Percentiles rank a stretch among this genome's conserved stretches.
Conservation (phyloP, 2,113 vertebrate genomes). For the human region DNA sequence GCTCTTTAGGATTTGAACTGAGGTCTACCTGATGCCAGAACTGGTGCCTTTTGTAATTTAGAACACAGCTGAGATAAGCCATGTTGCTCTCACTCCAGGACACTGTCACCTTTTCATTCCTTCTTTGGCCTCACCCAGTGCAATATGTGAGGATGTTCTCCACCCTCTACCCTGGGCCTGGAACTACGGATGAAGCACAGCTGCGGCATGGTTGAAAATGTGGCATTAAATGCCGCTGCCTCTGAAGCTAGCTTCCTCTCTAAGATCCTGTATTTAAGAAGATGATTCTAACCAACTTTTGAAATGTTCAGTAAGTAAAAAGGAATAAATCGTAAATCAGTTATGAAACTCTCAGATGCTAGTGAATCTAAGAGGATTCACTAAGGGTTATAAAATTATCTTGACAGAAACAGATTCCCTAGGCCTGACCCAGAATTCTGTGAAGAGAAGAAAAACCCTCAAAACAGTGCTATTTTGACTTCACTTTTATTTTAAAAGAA, state of each 20-base stretch:
- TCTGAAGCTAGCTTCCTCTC: background rate
- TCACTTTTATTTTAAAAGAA: conserved; percentile 34
- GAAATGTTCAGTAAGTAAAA: conserved; percentile 39
- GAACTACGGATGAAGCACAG: background rate
- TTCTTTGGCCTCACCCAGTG: rapidly evolving
- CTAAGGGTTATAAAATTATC: background rate
- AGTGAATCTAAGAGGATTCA: background rate
- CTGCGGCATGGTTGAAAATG: background rate
- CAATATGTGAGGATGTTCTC: background rate
- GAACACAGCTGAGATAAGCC: background rate
- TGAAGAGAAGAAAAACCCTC: background rate
- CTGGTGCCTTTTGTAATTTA: background rate
- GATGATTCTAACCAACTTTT: background rate
- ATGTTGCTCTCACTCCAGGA: background rate
- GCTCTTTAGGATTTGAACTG: background rate
- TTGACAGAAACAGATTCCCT: background rate
- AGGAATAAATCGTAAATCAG: background rate
- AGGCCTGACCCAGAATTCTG: background rate
- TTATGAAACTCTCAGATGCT: background rate
- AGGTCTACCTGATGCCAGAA: background rate
- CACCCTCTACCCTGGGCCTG: background rate
- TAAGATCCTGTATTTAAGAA: background rate
- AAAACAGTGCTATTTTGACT: conserved; percentile 3
- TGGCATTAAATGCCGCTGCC: background rate
- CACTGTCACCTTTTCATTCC: background rate